Evolutionary conservation across 2,797 vertebrate species (phyloP), one percentile per base, ranked within the genome.

Genomic region (Ctenopoma multispine): DNA sequence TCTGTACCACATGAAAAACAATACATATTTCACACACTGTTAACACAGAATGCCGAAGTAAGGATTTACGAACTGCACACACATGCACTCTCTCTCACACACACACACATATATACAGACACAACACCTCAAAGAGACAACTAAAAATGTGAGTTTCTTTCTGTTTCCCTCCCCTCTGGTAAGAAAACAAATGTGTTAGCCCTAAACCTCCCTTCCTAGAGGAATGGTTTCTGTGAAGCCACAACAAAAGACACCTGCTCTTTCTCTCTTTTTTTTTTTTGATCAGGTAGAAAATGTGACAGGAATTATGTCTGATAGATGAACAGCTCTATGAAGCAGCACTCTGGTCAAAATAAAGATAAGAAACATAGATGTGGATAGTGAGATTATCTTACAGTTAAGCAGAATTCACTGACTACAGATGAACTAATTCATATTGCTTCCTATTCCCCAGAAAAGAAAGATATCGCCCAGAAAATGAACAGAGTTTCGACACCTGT

Each of bases 1-100:
- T 87, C 12, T 27, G 92, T 94, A 94, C 93, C 93, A 86, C 90
- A 82, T 89, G 76, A 90, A 92, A 90, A 93, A 88, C 88, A 92
- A 92, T 85, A 86, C 89, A 92, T 67, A 87, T 69, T 89, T 90
- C 83, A 92, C 86, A 82, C 84, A 90, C 81, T 31, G 73, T 92
- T 85, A 90, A 91, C 87, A 92, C 73, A 90, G 78, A 88, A 89
- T 86, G 88, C 82, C 41, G 7, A 87, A 91, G 79, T 80, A 86
- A 84, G 78, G 85, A 72, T 82, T 85, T 74, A 88, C 81, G 86
- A 80, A 90, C 83, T 77, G 79, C 85, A 89, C 88, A 87, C 82
- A 85, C 87, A 86, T 67, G 2, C 38, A 0, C n/a, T 0, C 53
- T 1, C n/a, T n/a, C n/a, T n/a, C n/a, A n/a, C 40, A 2, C 15